phyloP scores from a whole-genome alignment of 2,888 invertebrate species.

The Leucophenga montana region DNA sequence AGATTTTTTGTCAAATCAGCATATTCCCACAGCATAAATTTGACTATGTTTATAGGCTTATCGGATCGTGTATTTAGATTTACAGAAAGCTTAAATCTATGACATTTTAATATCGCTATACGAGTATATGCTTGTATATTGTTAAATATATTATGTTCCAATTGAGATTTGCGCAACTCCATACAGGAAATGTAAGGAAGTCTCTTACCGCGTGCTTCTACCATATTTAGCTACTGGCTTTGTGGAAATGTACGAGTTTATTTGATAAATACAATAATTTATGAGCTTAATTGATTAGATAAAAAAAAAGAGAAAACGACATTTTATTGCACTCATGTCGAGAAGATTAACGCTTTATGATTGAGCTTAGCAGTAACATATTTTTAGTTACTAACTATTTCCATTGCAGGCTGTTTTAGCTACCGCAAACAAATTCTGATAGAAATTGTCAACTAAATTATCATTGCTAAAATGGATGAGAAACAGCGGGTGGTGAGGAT shows the following conservation, averaged over 20 bases:
- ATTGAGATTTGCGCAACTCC: too few species aligned
- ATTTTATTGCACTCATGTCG: constrained; percentile 17
- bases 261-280: constrained; percentile 28
- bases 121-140: too few species aligned
- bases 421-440: neutral
- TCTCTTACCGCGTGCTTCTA: too few species aligned
- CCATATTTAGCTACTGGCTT: too few species aligned
- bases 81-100: too few species aligned
- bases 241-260: neutral
- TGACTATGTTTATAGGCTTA: too few species aligned
- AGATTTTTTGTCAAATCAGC: too few species aligned
- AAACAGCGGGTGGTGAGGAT: neutral
- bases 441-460: neutral
- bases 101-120: too few species aligned
- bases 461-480: neutral
- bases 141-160: too few species aligned
- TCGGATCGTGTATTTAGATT: too few species aligned
- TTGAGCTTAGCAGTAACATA: neutral
- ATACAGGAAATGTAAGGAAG: too few species aligned
- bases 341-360: constrained; percentile 19
- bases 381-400: neutral
- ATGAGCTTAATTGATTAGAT: constrained; percentile 28
- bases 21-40: too few species aligned
- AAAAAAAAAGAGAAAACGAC: neutral
- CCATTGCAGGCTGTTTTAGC: neutral